phyloP scores from a whole-genome alignment of 2,888 invertebrate genomes.

The Aphodius sticticus region DNA sequence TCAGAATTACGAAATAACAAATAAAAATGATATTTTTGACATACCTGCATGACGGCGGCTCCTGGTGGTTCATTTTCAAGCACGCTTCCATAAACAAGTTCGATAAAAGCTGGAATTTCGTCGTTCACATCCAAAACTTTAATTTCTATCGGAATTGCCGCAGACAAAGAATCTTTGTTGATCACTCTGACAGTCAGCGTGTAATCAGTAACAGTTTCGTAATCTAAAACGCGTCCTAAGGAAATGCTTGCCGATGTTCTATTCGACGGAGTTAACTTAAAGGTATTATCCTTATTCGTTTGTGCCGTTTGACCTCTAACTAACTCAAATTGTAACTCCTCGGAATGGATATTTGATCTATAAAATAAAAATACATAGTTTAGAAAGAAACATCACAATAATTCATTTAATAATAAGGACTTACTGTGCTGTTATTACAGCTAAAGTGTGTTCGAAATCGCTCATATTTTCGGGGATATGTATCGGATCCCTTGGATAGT shows the following conservation, averaged over 20 bases:
- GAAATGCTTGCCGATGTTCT: slow-evolving; percentile 78
- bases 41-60: slow-evolving; percentile 85
- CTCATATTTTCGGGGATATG: slow-evolving; percentile 77
- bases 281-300: slow-evolving; percentile 84
- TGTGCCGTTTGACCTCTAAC: slow-evolving; percentile 85
- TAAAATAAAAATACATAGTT: slow-evolving; percentile 52
- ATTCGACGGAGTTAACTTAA: slow-evolving; percentile 68
- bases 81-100: slow-evolving; percentile 81
- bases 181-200: slow-evolving; percentile 83
- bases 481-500: slow-evolving; percentile 68
- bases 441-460: slow-evolving; percentile 75
- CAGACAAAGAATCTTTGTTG: slow-evolving; percentile 81
- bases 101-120: slow-evolving; percentile 86
- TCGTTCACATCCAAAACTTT: slow-evolving; percentile 90
- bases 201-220: slow-evolving; percentile 84
- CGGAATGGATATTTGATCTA: slow-evolving; percentile 76
- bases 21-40: background rate
- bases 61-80: slow-evolving; percentile 85
- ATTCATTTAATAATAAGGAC: slow-evolving; percentile 26
- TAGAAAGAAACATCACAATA: background rate
- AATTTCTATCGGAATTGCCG: slow-evolving; percentile 80
- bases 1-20: background rate
- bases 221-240: slow-evolving; percentile 81
- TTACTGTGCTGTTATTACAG: slow-evolving; percentile 71
- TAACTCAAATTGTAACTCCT: slow-evolving; percentile 80